Evolutionary conservation across 2,888 invertebrate genomes (phyloP).

Genomic region (Megaustenia siamemsis): DNA sequence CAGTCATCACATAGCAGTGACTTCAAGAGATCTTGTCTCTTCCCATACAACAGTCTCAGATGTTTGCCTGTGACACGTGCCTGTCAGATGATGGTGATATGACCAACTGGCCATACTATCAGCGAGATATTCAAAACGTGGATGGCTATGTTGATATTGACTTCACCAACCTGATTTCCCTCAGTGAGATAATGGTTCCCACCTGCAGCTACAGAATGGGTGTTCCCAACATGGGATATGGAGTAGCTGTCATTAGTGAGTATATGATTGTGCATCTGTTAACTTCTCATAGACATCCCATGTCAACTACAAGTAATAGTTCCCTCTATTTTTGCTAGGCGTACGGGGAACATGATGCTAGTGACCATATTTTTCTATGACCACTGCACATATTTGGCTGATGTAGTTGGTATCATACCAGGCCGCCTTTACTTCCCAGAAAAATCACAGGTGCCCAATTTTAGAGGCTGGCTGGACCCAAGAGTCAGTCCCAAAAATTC

Average conservation of each 20-base stretch:
- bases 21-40: neutral
- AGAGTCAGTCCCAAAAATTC: no score
- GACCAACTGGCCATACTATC: slow-evolving; percentile 65
- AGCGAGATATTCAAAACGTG: slow-evolving; percentile 61
- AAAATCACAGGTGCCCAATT: no score
- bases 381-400: no score
- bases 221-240: slow-evolving; percentile 90
- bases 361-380: no score
- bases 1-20: no score
- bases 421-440: no score
- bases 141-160: slow-evolving; percentile 63
- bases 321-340: no score
- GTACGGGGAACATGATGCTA: no score
- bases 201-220: slow-evolving; percentile 99
- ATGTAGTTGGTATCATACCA: no score
- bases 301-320: no score
- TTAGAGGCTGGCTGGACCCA: no score
- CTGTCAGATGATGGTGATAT: slow-evolving; percentile 67
- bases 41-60: slow-evolving; percentile 59
- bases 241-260: slow-evolving; percentile 88
- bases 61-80: slow-evolving; percentile 70
- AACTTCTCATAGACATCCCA: neutral
- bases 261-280: neutral
- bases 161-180: slow-evolving; percentile 62
- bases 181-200: slow-evolving; percentile 92